A percentile compares a stretch with the other conserved stretches of the same genome.
Conservation (phyloP, 2,888 invertebrate genomes). For the Steinernema scapterisci region DNA sequence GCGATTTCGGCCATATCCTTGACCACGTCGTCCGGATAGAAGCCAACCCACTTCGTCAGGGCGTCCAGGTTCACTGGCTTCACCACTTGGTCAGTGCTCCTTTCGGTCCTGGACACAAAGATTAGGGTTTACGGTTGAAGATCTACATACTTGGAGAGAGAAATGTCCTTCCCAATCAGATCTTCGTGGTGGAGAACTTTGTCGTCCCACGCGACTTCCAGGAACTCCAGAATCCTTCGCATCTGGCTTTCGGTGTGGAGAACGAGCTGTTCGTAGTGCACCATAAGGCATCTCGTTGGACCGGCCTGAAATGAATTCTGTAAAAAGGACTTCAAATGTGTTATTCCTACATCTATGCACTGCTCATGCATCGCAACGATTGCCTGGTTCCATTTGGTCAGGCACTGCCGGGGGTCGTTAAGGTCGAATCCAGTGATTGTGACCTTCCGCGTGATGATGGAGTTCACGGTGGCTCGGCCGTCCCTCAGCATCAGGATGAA, state of each 20-base stretch:
- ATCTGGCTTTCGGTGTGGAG: slow-evolving; percentile 88
- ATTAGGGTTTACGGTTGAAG: background rate
- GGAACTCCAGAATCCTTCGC: slow-evolving; percentile 83
- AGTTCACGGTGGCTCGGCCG: slow-evolving; percentile 96
- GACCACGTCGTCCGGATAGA: slow-evolving; percentile 80
- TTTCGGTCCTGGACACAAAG: slow-evolving; percentile 79
- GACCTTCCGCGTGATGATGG: slow-evolving; percentile 89
- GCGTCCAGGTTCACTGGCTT: slow-evolving; percentile 97
- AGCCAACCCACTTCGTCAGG: slow-evolving; percentile 73
- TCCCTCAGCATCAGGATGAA: slow-evolving; percentile 98
- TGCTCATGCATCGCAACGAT: slow-evolving; percentile 47
- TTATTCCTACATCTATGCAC: background rate
- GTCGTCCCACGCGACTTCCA: slow-evolving; percentile 91
- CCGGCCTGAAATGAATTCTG: slow-evolving; percentile 50
- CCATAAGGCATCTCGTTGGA: slow-evolving; percentile 78
- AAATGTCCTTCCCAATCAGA: slow-evolving; percentile 81
- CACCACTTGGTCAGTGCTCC: slow-evolving; percentile 97
- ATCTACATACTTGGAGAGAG: slow-evolving; percentile 53
- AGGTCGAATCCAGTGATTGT: slow-evolving; percentile 92
- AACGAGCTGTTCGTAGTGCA: slow-evolving; percentile 95
- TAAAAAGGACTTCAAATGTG: slow-evolving; percentile 4
- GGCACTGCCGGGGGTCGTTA: slow-evolving; percentile 85
- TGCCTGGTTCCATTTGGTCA: slow-evolving; percentile 86
- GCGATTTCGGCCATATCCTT: slow-evolving; percentile 71
- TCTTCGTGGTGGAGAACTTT: slow-evolving; percentile 96